Evolutionary conservation across 92 coral and sea anemone species (phyloP).

Genomic region (Phenganax marumi): DNA sequence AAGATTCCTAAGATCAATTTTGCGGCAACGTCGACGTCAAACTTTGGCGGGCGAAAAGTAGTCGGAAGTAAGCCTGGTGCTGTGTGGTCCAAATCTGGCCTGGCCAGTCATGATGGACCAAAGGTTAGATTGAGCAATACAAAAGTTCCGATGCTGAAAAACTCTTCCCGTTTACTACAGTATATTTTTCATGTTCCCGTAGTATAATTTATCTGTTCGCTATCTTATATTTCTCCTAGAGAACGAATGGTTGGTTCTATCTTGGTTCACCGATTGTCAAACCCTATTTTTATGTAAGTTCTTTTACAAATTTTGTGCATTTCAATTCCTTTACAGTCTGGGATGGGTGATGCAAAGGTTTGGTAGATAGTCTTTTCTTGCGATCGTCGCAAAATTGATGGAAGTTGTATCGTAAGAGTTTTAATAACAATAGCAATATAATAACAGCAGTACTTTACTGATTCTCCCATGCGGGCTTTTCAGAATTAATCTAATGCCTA

Average conservation of each 20-base stretch:
- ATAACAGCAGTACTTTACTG: no score
- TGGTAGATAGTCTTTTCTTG: no score
- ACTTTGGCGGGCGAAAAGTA: constrained; percentile 85
- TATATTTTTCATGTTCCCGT: no score
- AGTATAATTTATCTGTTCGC: no score
- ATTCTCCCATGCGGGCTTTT: no score
- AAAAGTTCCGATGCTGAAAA: neutral
- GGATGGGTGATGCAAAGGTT: neutral
- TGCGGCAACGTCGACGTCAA: constrained; percentile 98
- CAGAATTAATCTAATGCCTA: no score
- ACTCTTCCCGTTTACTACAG: no score
- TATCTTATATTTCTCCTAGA: constrained; percentile 50
- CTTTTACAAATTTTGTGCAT: neutral
- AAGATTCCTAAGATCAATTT: constrained; percentile 95
- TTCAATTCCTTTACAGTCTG: neutral
- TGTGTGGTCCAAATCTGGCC: constrained; percentile 6
- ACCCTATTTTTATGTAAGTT: constrained; percentile 93
- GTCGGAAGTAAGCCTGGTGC: constrained; percentile 45
- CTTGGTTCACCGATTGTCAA: constrained; percentile 84
- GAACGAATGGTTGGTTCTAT: constrained; percentile 99
- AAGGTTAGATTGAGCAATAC: constrained; percentile 59
- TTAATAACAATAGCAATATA: no score
- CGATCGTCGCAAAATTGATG: no score
- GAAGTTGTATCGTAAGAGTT: no score
- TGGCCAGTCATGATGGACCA: constrained; percentile 47